phyloP scores from a whole-genome alignment of 2,797 vertebrate species.

The Huso huso region DNA sequence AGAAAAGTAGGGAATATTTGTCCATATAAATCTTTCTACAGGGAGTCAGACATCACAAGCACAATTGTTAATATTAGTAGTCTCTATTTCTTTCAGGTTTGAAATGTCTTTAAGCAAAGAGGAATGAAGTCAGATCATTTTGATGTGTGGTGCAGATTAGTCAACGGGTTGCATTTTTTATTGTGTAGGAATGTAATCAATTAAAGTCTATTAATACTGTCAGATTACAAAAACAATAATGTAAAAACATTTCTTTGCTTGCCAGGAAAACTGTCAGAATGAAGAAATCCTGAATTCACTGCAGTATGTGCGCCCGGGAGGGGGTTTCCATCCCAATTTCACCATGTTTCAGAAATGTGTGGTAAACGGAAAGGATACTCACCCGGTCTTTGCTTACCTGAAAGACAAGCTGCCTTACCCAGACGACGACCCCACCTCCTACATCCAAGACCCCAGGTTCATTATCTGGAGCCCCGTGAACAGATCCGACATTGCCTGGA shows the following conservation, averaged over 20 bases:
- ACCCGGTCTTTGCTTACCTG: conserved; percentile 88
- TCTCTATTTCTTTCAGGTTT: too few species aligned
- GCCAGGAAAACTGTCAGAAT: conserved; percentile 83
- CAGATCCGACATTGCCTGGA: conserved; percentile 86
- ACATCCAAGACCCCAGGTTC: conserved; percentile 78
- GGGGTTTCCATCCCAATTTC: conserved; percentile 80
- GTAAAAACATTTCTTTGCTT: conserved; percentile 17
- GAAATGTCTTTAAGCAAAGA: too few species aligned
- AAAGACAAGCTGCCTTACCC: conserved; percentile 89
- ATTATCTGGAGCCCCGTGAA: conserved; percentile 82
- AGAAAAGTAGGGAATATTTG: too few species aligned
- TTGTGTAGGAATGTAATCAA: too few species aligned
- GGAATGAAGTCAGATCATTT: neutral
- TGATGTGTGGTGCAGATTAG: too few species aligned
- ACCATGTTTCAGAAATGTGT: conserved; percentile 85
- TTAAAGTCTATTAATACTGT: too few species aligned
- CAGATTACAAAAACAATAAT: neutral
- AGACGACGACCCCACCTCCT: conserved; percentile 64
- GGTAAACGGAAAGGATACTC: conserved; percentile 80
- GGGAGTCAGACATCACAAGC: too few species aligned
- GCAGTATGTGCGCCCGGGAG: conserved; percentile 81
- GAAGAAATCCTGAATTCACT: conserved; percentile 83
- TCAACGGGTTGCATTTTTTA: too few species aligned
- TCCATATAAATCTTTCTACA: too few species aligned
- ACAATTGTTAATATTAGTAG: too few species aligned